Conservation (phyloP, 2,113 vertebrate species). For the Perognathus longimembris region DNA sequence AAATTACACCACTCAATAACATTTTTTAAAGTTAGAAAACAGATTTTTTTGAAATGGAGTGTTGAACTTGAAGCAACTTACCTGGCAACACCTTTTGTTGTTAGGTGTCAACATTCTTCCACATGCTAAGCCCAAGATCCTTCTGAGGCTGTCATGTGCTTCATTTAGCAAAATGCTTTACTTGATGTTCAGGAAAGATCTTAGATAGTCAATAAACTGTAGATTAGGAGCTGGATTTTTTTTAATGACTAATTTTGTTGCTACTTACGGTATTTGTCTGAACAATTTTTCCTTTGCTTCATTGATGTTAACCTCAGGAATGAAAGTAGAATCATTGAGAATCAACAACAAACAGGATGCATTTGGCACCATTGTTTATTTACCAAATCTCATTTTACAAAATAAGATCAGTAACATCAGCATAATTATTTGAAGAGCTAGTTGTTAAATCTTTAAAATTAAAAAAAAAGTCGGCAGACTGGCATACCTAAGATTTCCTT, state of each 20-base stretch:
- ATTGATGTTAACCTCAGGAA: background rate
- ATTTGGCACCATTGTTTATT: background rate
- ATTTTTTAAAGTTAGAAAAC: background rate
- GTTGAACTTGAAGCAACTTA: conserved; percentile 12
- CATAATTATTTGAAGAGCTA: background rate
- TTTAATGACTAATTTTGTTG: conserved; percentile 4
- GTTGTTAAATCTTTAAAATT: background rate
- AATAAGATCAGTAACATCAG: background rate
- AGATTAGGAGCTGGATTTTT: conserved; percentile 1
- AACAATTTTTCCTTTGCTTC: background rate
- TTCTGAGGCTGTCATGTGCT: background rate
- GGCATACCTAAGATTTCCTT: background rate
- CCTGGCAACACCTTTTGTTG: background rate
- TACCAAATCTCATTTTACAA: background rate
- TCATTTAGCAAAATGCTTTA: conserved; percentile 3
- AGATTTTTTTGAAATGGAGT: background rate
- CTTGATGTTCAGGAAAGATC: conserved; percentile 20
- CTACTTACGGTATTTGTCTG: background rate
- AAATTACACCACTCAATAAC: background rate
- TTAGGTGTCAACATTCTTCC: background rate
- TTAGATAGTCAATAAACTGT: conserved; percentile 6
- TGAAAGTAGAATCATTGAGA: background rate
- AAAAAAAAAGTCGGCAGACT: background rate
- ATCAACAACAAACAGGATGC: background rate
- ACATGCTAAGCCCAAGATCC: background rate